Base-by-base conservation (phyloP, 1,140 invertebrate genomes). In the Sinonovacula constricta region DNA sequence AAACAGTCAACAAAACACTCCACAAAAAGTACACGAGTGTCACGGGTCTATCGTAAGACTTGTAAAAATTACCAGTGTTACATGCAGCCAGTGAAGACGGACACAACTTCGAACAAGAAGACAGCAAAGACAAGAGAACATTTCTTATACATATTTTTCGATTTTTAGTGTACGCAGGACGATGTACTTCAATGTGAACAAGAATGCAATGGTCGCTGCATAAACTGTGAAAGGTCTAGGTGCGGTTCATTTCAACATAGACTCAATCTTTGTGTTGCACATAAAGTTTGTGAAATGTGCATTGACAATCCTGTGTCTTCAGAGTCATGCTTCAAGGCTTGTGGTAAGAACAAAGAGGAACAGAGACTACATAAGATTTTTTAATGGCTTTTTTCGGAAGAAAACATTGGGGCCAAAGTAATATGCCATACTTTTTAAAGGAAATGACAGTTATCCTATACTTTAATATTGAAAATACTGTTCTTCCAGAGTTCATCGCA, bases 401-500 rank as follows among this genome's bases (percentile, higher is more conserved):
- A 71, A 53, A 76, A 81, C 28, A 45, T 36, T 15, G 67, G 53
- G 34, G 45, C 49, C 24, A 75, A 39, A 30, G 67, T 63, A 14
- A 67, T 72, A 1, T 81, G 59, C 68, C 71, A 81, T 51, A 76
- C 69, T 49, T 76, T 81, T 30, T n/a, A 69, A 71, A 62, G 71
- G 71, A n/a, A 56, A 76, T 36, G 79, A 81, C 39, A 59, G 66
- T n/a, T 76, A 63, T 34, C 66, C 59, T 0, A 66, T 81, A 7
- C 24, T 81, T 5, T 22, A 67, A 51, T 81, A 69, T 33, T 51
- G 28, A 62, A 33, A 70, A 70, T 76, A 60, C 66, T 14, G 66
- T 81, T 53, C 51, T 76, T n/a, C 72, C 79, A 0, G 30, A 76
- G 22, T 66, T 81, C 15, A 76, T 81, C 49, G 59, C 53, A 59